These are phyloP conservation scores for Aphidius gifuensis DNA, from an alignment of 1,140 invertebrate genomes.

Conservation along the genomic window DNA sequence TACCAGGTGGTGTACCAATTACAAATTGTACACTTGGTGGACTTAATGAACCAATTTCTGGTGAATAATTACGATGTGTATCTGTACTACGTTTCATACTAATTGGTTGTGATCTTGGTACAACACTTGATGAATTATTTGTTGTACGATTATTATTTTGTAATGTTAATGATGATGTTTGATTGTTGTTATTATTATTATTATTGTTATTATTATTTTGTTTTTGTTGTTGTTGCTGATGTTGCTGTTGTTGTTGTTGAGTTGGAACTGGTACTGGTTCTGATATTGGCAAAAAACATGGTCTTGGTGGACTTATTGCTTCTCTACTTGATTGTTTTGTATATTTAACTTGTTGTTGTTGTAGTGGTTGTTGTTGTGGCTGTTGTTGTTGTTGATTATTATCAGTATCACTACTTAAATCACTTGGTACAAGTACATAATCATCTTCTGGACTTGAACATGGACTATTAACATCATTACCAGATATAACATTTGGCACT, in stretches of 20 bases:
- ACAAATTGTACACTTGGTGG: slow-evolving; percentile 87
- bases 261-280: slow-evolving; percentile 79
- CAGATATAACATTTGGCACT: slow-evolving; percentile 40
- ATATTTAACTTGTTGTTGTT: slow-evolving; percentile 38
- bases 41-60: slow-evolving; percentile 83
- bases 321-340: slow-evolving; percentile 47
- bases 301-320: slow-evolving; percentile 63
- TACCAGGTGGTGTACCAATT: slow-evolving; percentile 82
- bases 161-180: slow-evolving; percentile 41
- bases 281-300: slow-evolving; percentile 67
- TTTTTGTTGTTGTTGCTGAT: no score
- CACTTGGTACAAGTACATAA: slow-evolving; percentile 81
- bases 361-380: no score
- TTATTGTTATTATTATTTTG: no score
- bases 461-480: slow-evolving; percentile 53
- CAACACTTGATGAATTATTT: slow-evolving; percentile 45
- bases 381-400: slow-evolving; percentile 44
- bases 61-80: slow-evolving; percentile 61
- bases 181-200: slow-evolving; percentile 33
- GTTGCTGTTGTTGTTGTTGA: slow-evolving; percentile 54
- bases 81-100: slow-evolving; percentile 69
- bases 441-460: slow-evolving; percentile 75
- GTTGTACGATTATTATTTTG: slow-evolving; percentile 29
- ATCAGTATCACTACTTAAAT: slow-evolving; percentile 60
- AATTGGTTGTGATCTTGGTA: slow-evolving; percentile 80